Base-by-base conservation (phyloP, 2,797 vertebrate genomes). In the Ctenopoma multispine region DNA sequence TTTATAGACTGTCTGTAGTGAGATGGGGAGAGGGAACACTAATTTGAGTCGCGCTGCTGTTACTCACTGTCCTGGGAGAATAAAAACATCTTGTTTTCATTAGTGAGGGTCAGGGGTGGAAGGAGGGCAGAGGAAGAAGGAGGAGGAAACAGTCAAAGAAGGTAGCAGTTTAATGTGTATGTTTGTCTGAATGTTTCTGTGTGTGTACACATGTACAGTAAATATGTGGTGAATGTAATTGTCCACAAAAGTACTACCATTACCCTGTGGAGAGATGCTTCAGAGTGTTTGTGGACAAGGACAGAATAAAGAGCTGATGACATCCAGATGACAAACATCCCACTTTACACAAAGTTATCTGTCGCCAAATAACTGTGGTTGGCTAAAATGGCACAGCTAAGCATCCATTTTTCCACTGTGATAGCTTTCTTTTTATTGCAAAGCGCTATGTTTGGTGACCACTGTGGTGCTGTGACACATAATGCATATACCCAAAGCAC, bases 61-160 rank as follows among this genome's bases (percentile, higher is more conserved):
- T 83, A 75, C 79, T 69, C 80, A 79, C 81, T 68, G 82, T 89
- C 83, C 82, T 85, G 66, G 65, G 83, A 89, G 89, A 88, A 83
- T 79, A 63, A 64, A 69, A 89, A 93, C 94, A 94, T 94, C 92
- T 94, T 94, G 93, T 90, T 92, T 93, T 92, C 90, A 93, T 94
- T 94, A 93, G 40, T 62, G 58, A 53, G 77, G 72, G 82, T 80
- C 76, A 69, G 43, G 62, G 53, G 68, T 65, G 46, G 53, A 72
- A 57, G 70, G 59, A 49, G 65, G 62, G 54, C 38, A 63, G 69
- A 74, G 69, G 67, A 59, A 53, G 31, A 68, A 59, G 53, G 72
- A 81, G 75, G 62, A 63, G 72, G 64, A 80, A 34, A 34, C 7
- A 34, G 63, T 70, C 31, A 34, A 34, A 8, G 54, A 82, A 81